Conservation (phyloP, 2,888 invertebrate species). For the Loripinus fragilis region DNA sequence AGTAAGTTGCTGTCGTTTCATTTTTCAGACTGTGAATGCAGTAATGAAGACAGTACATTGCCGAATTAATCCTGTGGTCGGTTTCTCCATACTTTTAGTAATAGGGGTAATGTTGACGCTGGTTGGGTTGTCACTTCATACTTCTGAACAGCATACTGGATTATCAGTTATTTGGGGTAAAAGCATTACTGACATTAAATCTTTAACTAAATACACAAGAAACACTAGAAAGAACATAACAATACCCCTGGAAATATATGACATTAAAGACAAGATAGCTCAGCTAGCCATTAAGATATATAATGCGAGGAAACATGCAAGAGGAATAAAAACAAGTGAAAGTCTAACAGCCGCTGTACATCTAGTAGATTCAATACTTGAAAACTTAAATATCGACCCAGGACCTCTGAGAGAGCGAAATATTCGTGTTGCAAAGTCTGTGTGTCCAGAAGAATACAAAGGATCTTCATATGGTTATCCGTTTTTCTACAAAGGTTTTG, state of each 20-base stretch:
- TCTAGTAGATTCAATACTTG: constrained; percentile 16
- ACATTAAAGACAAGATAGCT: constrained; percentile 28
- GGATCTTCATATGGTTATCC: constrained; percentile 62
- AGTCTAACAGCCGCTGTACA: constrained; percentile 31
- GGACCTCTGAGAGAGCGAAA: constrained; percentile 9
- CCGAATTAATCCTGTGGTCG: background rate
- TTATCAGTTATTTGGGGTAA: background rate
- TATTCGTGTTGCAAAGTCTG: constrained; percentile 24
- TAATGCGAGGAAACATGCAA: constrained; percentile 47
- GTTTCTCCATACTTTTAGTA: background rate
- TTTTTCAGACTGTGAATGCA: background rate
- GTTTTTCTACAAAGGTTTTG: constrained; percentile 64
- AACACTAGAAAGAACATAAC: background rate
- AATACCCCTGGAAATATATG: background rate
- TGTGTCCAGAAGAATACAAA: constrained; percentile 62
- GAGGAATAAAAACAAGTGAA: constrained; percentile 55
- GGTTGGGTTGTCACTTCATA: background rate
- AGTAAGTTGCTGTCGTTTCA: too few species aligned
- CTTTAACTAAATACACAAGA: background rate
- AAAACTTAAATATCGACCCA: constrained; percentile 25
- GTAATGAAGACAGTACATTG: background rate
- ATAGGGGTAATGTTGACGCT: background rate
- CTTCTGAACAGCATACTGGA: background rate
- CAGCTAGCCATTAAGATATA: constrained; percentile 35
- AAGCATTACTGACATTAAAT: background rate